Evolutionary conservation across 2,888 invertebrate genomes (phyloP), one percentile per base, ranked within the genome.

Genomic region (Acanthopleura granulata): DNA sequence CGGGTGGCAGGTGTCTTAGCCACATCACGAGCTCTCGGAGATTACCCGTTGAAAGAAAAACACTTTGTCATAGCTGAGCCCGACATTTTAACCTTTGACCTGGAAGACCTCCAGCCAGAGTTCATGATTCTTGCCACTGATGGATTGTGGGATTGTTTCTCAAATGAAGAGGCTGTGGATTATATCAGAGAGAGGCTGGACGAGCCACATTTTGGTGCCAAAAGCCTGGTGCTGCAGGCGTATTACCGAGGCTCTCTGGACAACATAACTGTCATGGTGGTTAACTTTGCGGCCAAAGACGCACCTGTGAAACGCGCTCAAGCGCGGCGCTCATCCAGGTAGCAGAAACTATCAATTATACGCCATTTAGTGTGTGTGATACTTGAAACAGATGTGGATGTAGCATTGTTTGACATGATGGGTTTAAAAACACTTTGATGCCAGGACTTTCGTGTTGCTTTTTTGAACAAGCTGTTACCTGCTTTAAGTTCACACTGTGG

Each of bases 111-210:
- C 87, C 94, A 88, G 87, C 97, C 97, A 0, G 93, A 94, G 92
- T 98, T 98, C 91, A 91, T 98, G 83, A 94, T 98, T 78, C 92
- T 98, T 76, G 98, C 98, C 18, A 96, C 97, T 0, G 98, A 98
- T 92, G 98, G 98, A 0, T 92, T 98, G 50, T 98, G 98, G 98
- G 98, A 98, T 90, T 97, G 96, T 27, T 97, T 98, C 90, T 93
- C 94, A 66, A 98, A 98, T 91, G 97, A 98, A 89, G 98, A 98
- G 91, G 98, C 98, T 12, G 94, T 97, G 18, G 94, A 94, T 83
- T 97, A 95, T 90, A 94, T 97, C 74, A 95, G 95, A 91, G 95
- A 96, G 85, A 93, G 95, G 83, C 92, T 97, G 62, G 93, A 95
- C 86, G 97, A 97, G 91, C 93, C 95, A 6, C 95, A 96, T 89